Evolutionary conservation across 1,140 invertebrate genomes (phyloP), one percentile per base, ranked within the genome.

Genomic region (Calliphora vicina): DNA sequence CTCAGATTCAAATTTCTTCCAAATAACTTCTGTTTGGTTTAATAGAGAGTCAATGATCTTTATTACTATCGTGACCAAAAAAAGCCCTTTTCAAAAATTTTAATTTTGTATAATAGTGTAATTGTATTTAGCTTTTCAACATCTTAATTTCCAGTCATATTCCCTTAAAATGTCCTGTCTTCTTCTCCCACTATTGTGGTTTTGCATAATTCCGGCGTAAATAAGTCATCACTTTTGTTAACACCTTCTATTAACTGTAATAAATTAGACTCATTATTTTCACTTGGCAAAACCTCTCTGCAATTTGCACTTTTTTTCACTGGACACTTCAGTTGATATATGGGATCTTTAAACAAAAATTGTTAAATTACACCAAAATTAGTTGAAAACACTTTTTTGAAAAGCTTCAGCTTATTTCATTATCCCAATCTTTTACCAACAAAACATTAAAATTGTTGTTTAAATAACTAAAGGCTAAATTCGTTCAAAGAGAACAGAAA

Each of bases 161-260:
- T 29, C 29, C 10, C 35, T 35, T 35, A 2, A 35, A 35, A 5
- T 35, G 10, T 10, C 35, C 10, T 35, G 35, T 35, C 5, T 10
- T 0, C 35, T 10, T 35, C 27, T 4, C 26, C 25, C 10, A 26
- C 72, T 27, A 26, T 10, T 15, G 27, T 73, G 12, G 15, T 73
- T 12, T 35, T 73, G 26, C 26, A 73, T n/a, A 57, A n/a, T 57
- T 57, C 15, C n/a, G 50, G 15, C 23, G 8, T 67, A 76, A 76
- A 76, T 76, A 76, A 76, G 73, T 76, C 73, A 76, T 76, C 73
- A 76, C 73, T 42, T 76, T 35, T n/a, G 27, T 76, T 76, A 76
- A 76, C 73, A 76, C 73, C 73, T 76, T 76, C 73, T 76, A 67
- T 67, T 67, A 67, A 67, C 61, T 20, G 61, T 67, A 67, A 67